Evolutionary conservation across 2,888 invertebrate genomes (phyloP), one percentile per base, ranked within the genome.

Genomic region (Pyrocoelia pectoralis): DNA sequence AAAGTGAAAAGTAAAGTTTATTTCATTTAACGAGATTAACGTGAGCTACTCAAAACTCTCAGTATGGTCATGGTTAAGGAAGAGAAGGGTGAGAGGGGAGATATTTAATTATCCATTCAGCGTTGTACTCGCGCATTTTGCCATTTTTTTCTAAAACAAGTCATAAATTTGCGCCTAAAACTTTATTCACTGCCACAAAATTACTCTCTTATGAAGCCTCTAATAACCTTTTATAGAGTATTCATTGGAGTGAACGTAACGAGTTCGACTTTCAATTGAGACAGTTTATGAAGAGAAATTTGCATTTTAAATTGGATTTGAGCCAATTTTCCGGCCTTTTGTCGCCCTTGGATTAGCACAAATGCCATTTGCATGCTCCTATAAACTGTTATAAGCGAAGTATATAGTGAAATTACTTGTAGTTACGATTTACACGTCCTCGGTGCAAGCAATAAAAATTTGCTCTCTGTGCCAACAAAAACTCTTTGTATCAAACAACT

Each of bases 251-350:
- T 53, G 66, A 62, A 61, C 56, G 64, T 65, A 66, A 69, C 70
- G 61, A 68, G 66, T 65, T 68, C 70, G 70, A 70, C 70, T 72
- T 72, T 72, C 71, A 71, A 71, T 72, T 72, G 70, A 70, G 70
- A 70, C 69, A 68, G 68, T 70, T 69, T 70, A 70, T 68, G 67
- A 69, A 68, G 71, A 46, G 64, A 67, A 24, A 79, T 79, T 78
- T 78, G 78, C 77, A 77, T 78, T 76, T 74, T 76, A 78, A 76
- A 78, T 79, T 78, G 76, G 77, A 78, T 76, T 72, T 71, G 65
- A 71, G 74, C 74, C 78, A 79, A 79, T 78, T 79, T 77, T 77
- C 76, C 73, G 73, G 74, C 74, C 72, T 75, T 77, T 74, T 78
- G 76, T 75, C 77, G 74, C 74, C 74, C 73, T 71, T 54, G 65